Percentiles rank a stretch among this genome's conserved stretches.
Evolutionary conservation across 2,113 vertebrate species (phyloP).

Genomic region (Macquaria ambigua): DNA sequence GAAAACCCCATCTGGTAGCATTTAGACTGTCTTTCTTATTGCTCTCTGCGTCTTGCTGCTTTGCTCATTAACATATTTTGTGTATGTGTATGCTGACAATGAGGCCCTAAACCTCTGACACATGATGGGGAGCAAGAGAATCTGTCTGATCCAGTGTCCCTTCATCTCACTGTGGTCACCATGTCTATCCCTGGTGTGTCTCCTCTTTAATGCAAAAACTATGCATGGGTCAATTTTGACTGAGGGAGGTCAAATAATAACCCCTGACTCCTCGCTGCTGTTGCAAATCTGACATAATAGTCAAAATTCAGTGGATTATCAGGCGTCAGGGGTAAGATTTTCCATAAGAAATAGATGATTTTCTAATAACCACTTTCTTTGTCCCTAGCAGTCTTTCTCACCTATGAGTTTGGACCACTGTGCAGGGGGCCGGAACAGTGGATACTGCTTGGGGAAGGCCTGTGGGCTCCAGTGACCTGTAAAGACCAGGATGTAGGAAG

Average conservation of each 20-base stretch:
- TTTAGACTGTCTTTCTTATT: slow-evolving; percentile 66
- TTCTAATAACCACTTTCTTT: not conserved
- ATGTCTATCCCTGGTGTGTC: not conserved
- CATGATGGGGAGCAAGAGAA: slow-evolving; percentile 37
- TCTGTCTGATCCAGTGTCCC: not conserved
- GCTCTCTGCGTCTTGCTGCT: slow-evolving; percentile 56
- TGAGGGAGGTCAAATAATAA: not conserved
- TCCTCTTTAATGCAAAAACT: not conserved
- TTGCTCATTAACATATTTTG: slow-evolving; percentile 68
- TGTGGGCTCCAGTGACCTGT: slow-evolving; percentile 86
- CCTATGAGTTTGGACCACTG: slow-evolving; percentile 89
- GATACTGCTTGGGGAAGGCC: slow-evolving; percentile 88
- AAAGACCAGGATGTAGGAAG: slow-evolving; percentile 87
- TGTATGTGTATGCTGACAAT: slow-evolving; percentile 39
- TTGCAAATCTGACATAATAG: not conserved
- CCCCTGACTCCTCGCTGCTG: not conserved
- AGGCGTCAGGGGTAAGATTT: not conserved
- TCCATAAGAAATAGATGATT: not conserved
- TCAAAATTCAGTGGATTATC: not conserved
- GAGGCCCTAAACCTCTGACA: slow-evolving; percentile 34
- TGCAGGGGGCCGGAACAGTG: slow-evolving; percentile 86
- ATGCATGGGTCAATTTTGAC: not conserved
- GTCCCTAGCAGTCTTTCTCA: slow-evolving; percentile 62
- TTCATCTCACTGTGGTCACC: not conserved
- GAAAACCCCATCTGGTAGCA: slow-evolving; percentile 75